Evolutionary conservation across 2,797 vertebrate species (phyloP), one percentile per base, ranked within the genome.

Genomic region (Melanotaenia boesemani): DNA sequence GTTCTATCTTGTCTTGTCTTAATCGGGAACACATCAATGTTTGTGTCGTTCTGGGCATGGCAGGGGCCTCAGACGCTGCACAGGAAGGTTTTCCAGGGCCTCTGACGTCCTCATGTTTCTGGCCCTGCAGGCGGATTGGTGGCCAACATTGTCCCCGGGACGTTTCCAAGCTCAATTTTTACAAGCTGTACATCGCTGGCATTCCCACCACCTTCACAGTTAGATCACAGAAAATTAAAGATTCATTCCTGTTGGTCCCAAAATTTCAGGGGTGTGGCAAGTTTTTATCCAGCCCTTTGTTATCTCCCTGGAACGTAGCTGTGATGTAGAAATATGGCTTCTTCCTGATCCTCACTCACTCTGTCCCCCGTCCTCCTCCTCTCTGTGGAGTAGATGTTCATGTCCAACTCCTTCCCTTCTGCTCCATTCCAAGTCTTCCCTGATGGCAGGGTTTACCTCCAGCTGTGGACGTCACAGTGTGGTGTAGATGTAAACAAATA

Each of bases 401-500:
- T 91, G 60, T 77, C 67, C 67, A 18, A 59, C 39, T 18, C 62
- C 41, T 36, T 37, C 74, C 34, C 41, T 30, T 4, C 9, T 1
- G 15, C 30, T 30, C 48, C 62, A 12, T 41, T 26, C 20, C 2
- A 52, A 15, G 6, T 10, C 24, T 30, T 56, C 50, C 59, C 12
- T 22, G 4, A 2, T 30, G 11, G 8, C 39, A 12, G 36, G 70
- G 26, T 59, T 37, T 9, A 52, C 74, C 52, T 61, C 20, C 6
- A 32, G 26, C 36, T 34, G 13, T 16, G 41, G 15, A 15, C 46
- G 16, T 97, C 94, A 97, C 89, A 97, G 87, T 55, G 96, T 97
- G 50, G 95, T 97, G 81, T 97, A 97, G 84, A 97, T 96, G 83
- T 97, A 97, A 76, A 97, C 95, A 86, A 96, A 97, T 82, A 97